Percentiles rank a stretch among this genome's conserved stretches.
These are phyloP conservation scores for Oostethus manadensis DNA, from an alignment of 2,113 vertebrate species.

Conservation along the genomic window DNA sequence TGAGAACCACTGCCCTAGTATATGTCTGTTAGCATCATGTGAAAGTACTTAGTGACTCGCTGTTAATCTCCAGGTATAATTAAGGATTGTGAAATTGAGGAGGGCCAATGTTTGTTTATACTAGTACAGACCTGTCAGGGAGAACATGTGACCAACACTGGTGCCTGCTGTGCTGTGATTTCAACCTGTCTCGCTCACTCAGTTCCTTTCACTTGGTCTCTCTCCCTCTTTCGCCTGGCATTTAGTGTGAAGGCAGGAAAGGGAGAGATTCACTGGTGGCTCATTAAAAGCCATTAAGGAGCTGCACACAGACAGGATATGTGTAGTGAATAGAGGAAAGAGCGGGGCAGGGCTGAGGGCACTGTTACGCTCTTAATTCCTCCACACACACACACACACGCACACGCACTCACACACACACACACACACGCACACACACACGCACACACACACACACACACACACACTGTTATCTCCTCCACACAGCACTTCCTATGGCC, in stretches of 20 bases:
- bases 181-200: slow-evolving; percentile 8
- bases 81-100: too few species aligned
- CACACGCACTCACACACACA: slow-evolving; percentile 35
- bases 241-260: slow-evolving; percentile 64
- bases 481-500: slow-evolving; percentile 76
- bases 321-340: slow-evolving; percentile 78
- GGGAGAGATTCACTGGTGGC: slow-evolving; percentile 58
- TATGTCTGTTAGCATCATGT: too few species aligned
- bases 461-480: slow-evolving; percentile 71
- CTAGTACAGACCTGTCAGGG: not conserved
- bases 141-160: slow-evolving; percentile 15
- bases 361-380: slow-evolving; percentile 47
- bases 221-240: slow-evolving; percentile 27
- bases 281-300: slow-evolving; percentile 73
- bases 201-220: slow-evolving; percentile 25
- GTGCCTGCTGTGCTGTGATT: slow-evolving; percentile 12
- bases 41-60: too few species aligned
- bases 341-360: slow-evolving; percentile 66
- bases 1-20: too few species aligned
- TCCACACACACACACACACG: slow-evolving; percentile 23
- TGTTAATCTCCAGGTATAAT: too few species aligned
- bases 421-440: slow-evolving; percentile 37
- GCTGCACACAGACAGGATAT: slow-evolving; percentile 68
- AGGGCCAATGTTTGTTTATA: too few species aligned
- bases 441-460: slow-evolving; percentile 34